Percentiles rank a stretch among this genome's conserved stretches.
phyloP scores from a whole-genome alignment of 23 tunicate genomes.

The Ciona savignyi region DNA sequence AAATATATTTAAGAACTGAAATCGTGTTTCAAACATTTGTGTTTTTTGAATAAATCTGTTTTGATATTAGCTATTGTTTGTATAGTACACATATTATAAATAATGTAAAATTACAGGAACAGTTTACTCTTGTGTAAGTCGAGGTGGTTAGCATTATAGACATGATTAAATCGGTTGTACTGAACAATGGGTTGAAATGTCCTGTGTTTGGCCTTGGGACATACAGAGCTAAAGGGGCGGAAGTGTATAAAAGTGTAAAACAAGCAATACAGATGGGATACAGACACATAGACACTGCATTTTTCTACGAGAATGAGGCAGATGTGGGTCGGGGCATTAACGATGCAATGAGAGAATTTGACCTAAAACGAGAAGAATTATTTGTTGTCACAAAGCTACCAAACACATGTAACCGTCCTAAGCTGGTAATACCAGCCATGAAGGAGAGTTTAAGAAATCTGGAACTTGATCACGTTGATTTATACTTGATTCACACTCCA shows the following conservation, averaged over 20 bases:
- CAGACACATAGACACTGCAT: constrained; percentile 91
- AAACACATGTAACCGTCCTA: constrained; percentile 51
- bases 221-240: constrained; percentile 14
- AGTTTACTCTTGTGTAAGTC: too few species aligned
- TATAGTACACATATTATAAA: too few species aligned
- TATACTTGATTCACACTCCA: constrained; percentile 86
- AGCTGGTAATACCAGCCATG: constrained; percentile 63
- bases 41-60: too few species aligned
- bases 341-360: constrained; percentile 26
- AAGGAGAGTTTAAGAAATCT: constrained; percentile 47
- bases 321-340: constrained; percentile 71
- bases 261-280: constrained; percentile 62
- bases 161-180: constrained; percentile 2
- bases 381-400: constrained; percentile 79
- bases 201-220: constrained; percentile 81
- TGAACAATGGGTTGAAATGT: constrained; percentile 55
- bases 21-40: too few species aligned
- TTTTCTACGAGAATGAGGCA: constrained; percentile 47
- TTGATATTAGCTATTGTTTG: too few species aligned
- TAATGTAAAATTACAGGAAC: too few species aligned
- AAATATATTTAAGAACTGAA: too few species aligned
- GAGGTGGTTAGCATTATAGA: too few species aligned
- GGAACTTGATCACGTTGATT: constrained; percentile 60
- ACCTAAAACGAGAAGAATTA: constrained; percentile 52
- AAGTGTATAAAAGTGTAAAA: constrained; percentile 46